Evolutionary conservation across 2,113 vertebrate genomes (phyloP).

Genomic region (Catagonus wagneri): DNA sequence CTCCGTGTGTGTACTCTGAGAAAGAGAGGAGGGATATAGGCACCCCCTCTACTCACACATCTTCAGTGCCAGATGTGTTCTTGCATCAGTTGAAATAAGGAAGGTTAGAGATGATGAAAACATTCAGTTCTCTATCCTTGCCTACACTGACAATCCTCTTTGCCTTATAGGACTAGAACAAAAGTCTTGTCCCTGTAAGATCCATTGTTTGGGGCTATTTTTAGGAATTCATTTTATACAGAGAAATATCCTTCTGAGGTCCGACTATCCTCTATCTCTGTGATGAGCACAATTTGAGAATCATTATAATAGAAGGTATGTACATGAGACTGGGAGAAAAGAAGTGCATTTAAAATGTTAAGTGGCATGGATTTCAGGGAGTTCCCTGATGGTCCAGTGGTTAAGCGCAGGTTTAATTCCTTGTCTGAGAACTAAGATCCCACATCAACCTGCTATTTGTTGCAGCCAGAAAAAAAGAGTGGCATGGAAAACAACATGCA

Average conservation of each 20-base stretch:
- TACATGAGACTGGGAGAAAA: not conserved
- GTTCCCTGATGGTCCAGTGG: too few relatives aligned
- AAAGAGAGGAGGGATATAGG: not conserved
- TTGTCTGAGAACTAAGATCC: too few relatives aligned
- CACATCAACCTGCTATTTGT: too few relatives aligned
- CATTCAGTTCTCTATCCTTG: not conserved
- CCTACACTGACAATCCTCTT: not conserved
- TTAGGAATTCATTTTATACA: not conserved
- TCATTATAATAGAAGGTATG: not conserved
- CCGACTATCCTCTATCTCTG: not conserved
- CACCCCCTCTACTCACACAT: not conserved
- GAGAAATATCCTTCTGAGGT: not conserved
- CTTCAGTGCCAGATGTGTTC: not conserved
- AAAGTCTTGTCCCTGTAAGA: not conserved
- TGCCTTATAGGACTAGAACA: not conserved
- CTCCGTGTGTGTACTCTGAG: not conserved
- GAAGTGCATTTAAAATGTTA: not conserved
- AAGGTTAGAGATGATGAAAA: not conserved
- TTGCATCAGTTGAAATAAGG: not conserved
- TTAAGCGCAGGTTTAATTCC: too few relatives aligned
- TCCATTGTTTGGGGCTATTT: not conserved
- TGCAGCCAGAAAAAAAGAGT: too few relatives aligned
- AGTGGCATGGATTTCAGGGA: not conserved
- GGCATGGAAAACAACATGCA: not conserved
- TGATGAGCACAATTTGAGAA: not conserved